These are phyloP conservation scores for Meleagris gallopavo DNA, from an alignment of 2,113 vertebrate species.

Conservation along the genomic window DNA sequence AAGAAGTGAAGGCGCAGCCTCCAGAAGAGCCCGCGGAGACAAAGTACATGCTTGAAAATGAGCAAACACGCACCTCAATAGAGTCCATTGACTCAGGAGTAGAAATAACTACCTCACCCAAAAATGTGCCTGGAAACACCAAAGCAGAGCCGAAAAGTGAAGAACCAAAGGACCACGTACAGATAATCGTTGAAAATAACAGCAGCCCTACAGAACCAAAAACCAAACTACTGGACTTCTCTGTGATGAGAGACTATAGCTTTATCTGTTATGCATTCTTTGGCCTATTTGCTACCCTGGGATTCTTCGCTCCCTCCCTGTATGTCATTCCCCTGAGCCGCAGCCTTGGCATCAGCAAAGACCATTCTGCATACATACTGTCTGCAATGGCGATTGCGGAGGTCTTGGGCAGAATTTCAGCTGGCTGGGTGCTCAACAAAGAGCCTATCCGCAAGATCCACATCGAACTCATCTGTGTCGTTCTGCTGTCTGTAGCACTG, in stretches of 20 bases:
- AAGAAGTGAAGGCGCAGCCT: constrained; percentile 47
- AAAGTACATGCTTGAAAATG: constrained; percentile 88
- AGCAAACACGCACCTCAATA: constrained; percentile 88
- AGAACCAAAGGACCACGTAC: constrained; percentile 63
- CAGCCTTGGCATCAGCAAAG: constrained; percentile 85
- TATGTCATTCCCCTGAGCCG: constrained; percentile 92
- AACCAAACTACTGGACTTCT: constrained; percentile 87
- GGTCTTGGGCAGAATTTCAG: constrained; percentile 86
- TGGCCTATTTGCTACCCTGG: constrained; percentile 93
- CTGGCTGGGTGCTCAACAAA: constrained; percentile 86
- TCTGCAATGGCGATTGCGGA: constrained; percentile 91
- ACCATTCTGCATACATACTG: constrained; percentile 86
- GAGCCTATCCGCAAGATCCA: constrained; percentile 87
- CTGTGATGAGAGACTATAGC: constrained; percentile 86
- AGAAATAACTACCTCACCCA: constrained; percentile 86
- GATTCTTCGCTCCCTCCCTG: constrained; percentile 93
- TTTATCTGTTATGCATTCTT: constrained; percentile 94
- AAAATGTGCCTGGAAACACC: constrained; percentile 74
- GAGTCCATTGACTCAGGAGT: constrained; percentile 95
- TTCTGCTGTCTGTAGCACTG: constrained; percentile 81
- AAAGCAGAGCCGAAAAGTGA: constrained; percentile 54
- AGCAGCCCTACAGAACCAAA: constrained; percentile 6
- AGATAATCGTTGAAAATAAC: constrained; percentile 16
- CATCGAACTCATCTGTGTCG: constrained; percentile 87
- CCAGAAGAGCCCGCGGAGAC: constrained; percentile 73